These are phyloP conservation scores for Chromobotia macracanthus DNA, from an alignment of 2,797 vertebrate genomes.

Conservation along the genomic window DNA sequence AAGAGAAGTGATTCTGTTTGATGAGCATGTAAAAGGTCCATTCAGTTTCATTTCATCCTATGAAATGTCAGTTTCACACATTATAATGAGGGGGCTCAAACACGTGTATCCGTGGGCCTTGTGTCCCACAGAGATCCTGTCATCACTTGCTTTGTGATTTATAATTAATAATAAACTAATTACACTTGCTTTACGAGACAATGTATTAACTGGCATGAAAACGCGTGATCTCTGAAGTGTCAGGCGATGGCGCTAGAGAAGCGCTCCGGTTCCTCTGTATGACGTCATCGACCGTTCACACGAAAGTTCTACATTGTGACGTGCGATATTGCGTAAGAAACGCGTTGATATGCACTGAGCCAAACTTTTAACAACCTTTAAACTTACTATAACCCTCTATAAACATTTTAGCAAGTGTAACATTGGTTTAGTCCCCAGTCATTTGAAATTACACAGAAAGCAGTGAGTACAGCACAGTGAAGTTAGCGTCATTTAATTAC, in stretches of 20 bases:
- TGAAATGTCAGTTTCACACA: neutral
- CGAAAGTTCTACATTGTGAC: neutral
- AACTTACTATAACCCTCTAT: neutral
- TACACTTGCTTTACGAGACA: no score
- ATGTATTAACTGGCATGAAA: neutral
- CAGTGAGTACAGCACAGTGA: no score
- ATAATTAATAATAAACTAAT: no score
- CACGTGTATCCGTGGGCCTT: no score
- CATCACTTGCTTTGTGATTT: no score
- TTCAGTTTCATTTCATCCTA: neutral
- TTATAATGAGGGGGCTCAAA: no score
- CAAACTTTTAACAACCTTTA: neutral
- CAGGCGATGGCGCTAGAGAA: slow-evolving; percentile 23
- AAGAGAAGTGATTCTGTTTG: neutral
- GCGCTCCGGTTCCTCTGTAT: neutral
- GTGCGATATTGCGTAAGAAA: neutral
- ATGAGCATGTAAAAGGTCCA: neutral
- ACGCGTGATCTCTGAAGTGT: neutral
- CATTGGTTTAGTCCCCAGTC: neutral
- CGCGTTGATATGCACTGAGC: neutral
- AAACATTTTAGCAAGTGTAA: neutral
- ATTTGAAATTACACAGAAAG: neutral
- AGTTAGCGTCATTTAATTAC: neutral
- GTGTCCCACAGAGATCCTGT: no score
- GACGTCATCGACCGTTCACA: neutral